Percentiles rank a stretch among this genome's conserved stretches.
phyloP scores from a whole-genome alignment of 2,888 invertebrate species.

The Synergus laeviventris region DNA sequence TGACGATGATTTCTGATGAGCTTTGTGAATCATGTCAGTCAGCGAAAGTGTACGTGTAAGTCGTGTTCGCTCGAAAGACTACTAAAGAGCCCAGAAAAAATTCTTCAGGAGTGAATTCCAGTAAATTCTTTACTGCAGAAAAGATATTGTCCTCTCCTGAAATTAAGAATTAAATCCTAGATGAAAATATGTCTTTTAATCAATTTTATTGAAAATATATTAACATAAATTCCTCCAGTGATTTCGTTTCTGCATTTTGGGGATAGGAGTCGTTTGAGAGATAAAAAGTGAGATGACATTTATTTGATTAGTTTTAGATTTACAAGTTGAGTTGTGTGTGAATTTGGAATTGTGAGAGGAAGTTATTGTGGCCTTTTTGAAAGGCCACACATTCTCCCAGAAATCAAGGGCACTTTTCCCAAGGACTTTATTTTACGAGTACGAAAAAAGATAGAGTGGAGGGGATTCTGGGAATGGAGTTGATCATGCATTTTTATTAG shows the following conservation, averaged over 20 bases:
- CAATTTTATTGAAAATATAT: background rate
- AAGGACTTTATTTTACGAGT: conserved; percentile 37
- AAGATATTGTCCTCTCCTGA: too few relatives aligned
- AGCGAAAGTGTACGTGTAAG: conserved; percentile 14
- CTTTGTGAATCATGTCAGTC: conserved; percentile 35
- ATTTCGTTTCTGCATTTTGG: background rate
- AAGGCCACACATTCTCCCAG: conserved; percentile 37
- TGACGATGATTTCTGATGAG: conserved; percentile 10
- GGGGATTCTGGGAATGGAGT: conserved; percentile 21
- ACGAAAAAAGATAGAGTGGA: background rate
- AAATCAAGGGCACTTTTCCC: conserved; percentile 37
- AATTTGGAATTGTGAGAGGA: conserved; percentile 10
- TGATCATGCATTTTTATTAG: conserved; percentile 31
- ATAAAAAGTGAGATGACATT: background rate
- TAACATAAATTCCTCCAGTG: background rate
- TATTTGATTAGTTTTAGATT: background rate
- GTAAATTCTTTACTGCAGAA: too few relatives aligned
- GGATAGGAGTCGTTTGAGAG: too few relatives aligned
- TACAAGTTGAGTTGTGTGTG: background rate
- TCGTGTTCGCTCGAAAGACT: background rate
- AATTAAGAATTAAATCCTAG: too few relatives aligned
- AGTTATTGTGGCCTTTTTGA: conserved; percentile 24
- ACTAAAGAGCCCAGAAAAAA: background rate
- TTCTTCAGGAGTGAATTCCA: background rate
- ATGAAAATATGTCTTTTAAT: too few relatives aligned